Evolutionary conservation across 2,888 invertebrate genomes (phyloP).

Genomic region (Acleris sparsana): DNA sequence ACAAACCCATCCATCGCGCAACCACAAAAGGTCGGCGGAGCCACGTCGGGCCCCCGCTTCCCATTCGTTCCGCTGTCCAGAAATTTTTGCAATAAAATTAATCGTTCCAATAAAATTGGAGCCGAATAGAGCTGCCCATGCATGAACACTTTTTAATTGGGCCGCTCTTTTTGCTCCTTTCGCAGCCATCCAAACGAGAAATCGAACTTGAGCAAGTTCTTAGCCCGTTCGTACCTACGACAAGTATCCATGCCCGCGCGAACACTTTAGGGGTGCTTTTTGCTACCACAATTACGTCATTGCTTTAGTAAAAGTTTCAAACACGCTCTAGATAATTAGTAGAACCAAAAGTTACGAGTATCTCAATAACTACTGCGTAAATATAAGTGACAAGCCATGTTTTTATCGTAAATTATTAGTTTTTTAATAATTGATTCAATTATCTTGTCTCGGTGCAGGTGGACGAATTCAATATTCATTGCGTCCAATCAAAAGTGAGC

Average conservation of each 20-base stretch:
- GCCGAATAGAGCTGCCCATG: slow-evolving; percentile 76
- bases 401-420: no score
- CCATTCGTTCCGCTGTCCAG: slow-evolving; percentile 81
- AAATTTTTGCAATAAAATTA: slow-evolving; percentile 83
- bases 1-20: slow-evolving; percentile 68
- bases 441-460: slow-evolving; percentile 41
- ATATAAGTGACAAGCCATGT: no score
- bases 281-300: no score
- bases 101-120: slow-evolving; percentile 81
- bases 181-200: slow-evolving; percentile 67
- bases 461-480: slow-evolving; percentile 43
- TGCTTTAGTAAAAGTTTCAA: no score
- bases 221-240: slow-evolving; percentile 39
- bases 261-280: background rate
- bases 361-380: no score
- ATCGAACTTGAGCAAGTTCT: slow-evolving; percentile 67
- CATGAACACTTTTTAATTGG: slow-evolving; percentile 83
- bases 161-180: slow-evolving; percentile 73
- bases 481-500: slow-evolving; percentile 68
- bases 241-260: background rate
- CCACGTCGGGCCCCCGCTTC: slow-evolving; percentile 66
- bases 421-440: background rate
- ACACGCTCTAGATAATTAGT: no score
- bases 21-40: slow-evolving; percentile 72
- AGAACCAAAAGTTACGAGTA: no score